Evolutionary conservation across 2,113 vertebrate genomes (phyloP), one percentile per base, ranked within the genome.

Genomic region (Mesembrinibis cayennensis): DNA sequence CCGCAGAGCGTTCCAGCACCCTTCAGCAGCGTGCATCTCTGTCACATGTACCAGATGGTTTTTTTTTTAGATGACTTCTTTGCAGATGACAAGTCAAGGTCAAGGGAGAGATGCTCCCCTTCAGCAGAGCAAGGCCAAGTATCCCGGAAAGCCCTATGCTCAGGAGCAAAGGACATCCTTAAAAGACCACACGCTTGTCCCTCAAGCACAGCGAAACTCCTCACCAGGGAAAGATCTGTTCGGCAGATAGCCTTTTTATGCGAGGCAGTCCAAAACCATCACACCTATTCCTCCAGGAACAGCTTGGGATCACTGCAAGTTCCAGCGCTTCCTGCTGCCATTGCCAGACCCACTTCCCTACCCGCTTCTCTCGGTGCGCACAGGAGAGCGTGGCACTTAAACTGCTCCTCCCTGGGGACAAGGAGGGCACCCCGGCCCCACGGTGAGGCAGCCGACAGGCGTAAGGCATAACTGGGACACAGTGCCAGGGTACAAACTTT

Each of bases 81-180:
- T 80, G 83, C 42, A 66, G 73, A 82, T 76, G 73, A 71, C 72
- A 93, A 80, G 25, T 65, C 36, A 79, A 90, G 61, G 79, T 86
- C 88, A 52, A 82, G 80, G 38, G 38, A 56, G 16, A 70, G 86
- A 36, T 62, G 55, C 26, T 93, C 15, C 42, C 36, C 62, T 93
- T 88, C 81, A 32, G 67, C 62, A 34, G 4, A 81, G 88, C 67
- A 29, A 23, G 71, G 86, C 83, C 77, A 59, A 62, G 58, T 38
- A 34, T 49, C 42, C 45, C 8, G 15, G 36, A 88, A 62, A 89
- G 32, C 66, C 79, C 69, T 7, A 27, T 53, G 40, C 84, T 86
- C 50, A 32, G 67, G 65, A 81, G 53, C 56, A 81, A 81, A 94
- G 42, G 49, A 58, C 2, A 2, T 13, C 50, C 76, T 73, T 61